A percentile compares a stretch with the other conserved stretches of the same genome.
Evolutionary conservation across 2,797 vertebrate genomes (phyloP).

Genomic region (Pseudochirops corinnae): DNA sequence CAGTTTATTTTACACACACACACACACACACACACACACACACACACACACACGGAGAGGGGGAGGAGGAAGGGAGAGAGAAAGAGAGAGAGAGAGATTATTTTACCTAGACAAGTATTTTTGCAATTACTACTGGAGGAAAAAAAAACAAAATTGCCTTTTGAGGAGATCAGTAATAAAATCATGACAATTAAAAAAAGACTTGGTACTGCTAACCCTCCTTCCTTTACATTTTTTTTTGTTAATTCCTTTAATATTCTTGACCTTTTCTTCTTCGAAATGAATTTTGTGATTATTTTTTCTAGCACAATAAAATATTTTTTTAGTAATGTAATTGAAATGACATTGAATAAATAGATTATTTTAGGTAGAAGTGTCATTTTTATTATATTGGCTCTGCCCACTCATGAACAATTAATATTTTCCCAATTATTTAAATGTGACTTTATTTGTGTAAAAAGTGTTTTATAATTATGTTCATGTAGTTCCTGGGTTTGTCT

Average conservation of each 20-base stretch:
- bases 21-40: constrained; percentile 52
- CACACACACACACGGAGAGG: too few relatives aligned
- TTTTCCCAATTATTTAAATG: not conserved
- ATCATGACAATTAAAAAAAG: constrained; percentile 52
- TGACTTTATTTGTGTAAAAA: not conserved
- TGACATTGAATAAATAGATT: not conserved
- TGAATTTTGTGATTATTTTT: not conserved
- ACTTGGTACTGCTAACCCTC: not conserved
- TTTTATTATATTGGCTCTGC: not conserved
- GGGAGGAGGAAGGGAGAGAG: too few relatives aligned
- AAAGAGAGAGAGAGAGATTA: constrained; percentile 34
- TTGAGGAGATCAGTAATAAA: constrained; percentile 84
- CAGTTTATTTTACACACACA: too few relatives aligned
- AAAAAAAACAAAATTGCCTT: constrained; percentile 65
- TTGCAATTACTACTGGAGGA: constrained; percentile 80
- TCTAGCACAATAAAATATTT: not conserved
- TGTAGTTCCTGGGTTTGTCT: not conserved
- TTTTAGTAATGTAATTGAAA: not conserved
- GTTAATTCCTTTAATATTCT: not conserved
- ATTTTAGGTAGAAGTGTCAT: not conserved
- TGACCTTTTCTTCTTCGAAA: not conserved
- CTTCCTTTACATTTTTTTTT: not conserved
- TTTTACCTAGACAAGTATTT: constrained; percentile 85
- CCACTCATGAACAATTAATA: not conserved
- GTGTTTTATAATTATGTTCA: not conserved